Evolutionary conservation across 2,888 invertebrate species (phyloP).

Genomic region (Cephus runcator): DNA sequence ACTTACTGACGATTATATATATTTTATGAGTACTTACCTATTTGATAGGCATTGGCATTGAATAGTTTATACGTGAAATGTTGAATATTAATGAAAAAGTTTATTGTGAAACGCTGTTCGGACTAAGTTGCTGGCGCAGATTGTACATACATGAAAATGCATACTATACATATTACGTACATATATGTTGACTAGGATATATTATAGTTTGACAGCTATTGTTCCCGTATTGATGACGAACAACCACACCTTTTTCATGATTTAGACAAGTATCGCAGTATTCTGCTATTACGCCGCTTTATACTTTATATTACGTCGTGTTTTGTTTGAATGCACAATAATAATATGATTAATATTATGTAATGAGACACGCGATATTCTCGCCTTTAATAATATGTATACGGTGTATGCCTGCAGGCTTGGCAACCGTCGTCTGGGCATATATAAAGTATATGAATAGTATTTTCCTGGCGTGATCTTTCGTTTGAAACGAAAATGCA

Average conservation of each 20-base stretch:
- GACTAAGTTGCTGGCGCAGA: constrained; percentile 42
- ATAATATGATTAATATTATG: constrained; percentile 7
- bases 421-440: constrained; percentile 37
- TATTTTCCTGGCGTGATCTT: constrained; percentile 19
- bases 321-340: constrained; percentile 50
- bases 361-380: neutral
- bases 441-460: constrained; percentile 8
- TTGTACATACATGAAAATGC: constrained; percentile 43
- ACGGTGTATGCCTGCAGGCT: constrained; percentile 15
- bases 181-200: neutral
- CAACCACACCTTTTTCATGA: constrained; percentile 34
- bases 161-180: neutral
- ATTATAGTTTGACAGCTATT: neutral
- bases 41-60: constrained; percentile 54
- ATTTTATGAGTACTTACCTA: constrained; percentile 60
- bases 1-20: constrained; percentile 38
- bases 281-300: constrained; percentile 38
- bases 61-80: constrained; percentile 57
- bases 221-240: neutral
- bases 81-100: constrained; percentile 38
- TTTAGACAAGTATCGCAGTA: constrained; percentile 43
- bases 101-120: constrained; percentile 40
- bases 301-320: constrained; percentile 39
- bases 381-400: neutral
- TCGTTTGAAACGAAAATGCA: constrained; percentile 41